Evolutionary conservation across 2,113 vertebrate species (phyloP).

Genomic region (Aleadryas rufinucha): DNA sequence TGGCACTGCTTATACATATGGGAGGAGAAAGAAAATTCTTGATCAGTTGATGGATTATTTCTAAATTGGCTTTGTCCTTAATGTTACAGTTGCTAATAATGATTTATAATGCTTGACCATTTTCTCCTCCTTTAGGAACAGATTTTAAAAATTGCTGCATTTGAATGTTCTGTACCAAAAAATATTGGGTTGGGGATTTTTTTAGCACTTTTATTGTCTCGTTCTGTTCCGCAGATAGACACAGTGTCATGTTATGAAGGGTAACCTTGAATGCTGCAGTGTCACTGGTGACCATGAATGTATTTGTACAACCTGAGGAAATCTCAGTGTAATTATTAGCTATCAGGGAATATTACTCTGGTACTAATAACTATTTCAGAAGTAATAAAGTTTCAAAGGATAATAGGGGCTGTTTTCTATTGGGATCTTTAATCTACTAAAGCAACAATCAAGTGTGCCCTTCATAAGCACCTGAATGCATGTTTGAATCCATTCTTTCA

Average conservation of each 20-base stretch:
- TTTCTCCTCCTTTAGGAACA: background rate
- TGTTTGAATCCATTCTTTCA: background rate
- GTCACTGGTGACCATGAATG: background rate
- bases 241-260: background rate
- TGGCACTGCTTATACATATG: background rate
- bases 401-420: background rate
- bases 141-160: background rate
- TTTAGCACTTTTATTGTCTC: background rate
- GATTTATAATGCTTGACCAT: slow-evolving; percentile 17
- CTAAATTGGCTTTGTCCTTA: slow-evolving; percentile 24
- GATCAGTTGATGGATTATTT: slow-evolving; percentile 41
- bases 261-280: background rate
- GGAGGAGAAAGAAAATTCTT: slow-evolving; percentile 8
- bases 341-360: background rate
- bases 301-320: background rate
- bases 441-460: background rate
- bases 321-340: background rate
- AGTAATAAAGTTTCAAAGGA: background rate
- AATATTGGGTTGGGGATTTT: background rate
- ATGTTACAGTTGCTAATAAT: slow-evolving; percentile 16
- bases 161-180: background rate
- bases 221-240: background rate
- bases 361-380: background rate
- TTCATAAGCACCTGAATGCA: background rate
- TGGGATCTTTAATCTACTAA: background rate